A percentile compares a stretch with the other conserved stretches of the same genome.
These are phyloP conservation scores for Dendrocopos noguchii DNA, from an alignment of 2,113 vertebrate genomes.

Conservation along the genomic window DNA sequence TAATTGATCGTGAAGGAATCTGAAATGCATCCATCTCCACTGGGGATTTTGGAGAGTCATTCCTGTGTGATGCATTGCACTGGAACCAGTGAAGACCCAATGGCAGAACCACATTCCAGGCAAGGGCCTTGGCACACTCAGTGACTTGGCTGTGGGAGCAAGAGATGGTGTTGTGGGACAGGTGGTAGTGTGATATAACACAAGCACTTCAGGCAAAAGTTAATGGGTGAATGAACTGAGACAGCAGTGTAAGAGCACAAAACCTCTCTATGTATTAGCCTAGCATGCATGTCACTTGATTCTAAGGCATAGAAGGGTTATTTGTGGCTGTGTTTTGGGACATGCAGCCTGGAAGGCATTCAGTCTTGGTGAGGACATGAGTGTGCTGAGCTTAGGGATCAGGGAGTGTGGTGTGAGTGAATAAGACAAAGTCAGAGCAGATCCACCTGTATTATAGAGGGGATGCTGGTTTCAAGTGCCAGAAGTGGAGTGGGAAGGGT, in stretches of 20 bases:
- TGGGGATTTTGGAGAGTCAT: neutral
- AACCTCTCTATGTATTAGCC: neutral
- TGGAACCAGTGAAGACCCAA: neutral
- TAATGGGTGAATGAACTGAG: neutral
- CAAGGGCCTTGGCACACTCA: neutral
- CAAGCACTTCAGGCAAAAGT: neutral
- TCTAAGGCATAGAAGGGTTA: neutral
- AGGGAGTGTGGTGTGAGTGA: neutral
- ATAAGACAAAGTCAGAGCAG: neutral
- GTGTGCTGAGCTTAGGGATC: neutral
- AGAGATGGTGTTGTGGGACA: neutral
- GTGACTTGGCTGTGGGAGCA: fast-evolving
- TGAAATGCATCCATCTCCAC: neutral
- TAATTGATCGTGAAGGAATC: neutral
- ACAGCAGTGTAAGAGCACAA: neutral
- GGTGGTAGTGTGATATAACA: neutral
- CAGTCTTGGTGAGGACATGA: neutral
- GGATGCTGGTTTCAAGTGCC: neutral
- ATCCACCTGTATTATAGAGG: neutral
- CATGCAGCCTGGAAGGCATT: neutral
- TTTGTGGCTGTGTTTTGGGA: neutral
- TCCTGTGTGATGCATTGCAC: neutral
- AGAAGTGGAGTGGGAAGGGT: neutral
- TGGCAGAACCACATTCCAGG: slow-evolving; percentile 19
- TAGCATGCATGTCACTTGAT: neutral